Conservation (phyloP, 1,140 invertebrate genomes). For the Trachymyrmex septentrionalis region DNA sequence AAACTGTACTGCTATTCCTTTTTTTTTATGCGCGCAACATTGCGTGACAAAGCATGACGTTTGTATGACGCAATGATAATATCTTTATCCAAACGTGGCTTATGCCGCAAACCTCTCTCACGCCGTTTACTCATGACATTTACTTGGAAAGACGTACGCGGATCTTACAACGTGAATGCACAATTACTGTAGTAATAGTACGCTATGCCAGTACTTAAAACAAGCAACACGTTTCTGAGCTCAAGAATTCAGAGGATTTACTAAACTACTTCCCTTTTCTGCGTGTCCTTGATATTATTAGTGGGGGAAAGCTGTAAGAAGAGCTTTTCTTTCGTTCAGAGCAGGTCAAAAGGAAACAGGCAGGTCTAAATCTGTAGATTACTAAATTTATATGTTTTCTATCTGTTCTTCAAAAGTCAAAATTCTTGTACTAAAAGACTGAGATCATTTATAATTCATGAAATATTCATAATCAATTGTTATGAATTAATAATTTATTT, state of each 20-base stretch:
- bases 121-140: conserved; percentile 29
- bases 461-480: background rate
- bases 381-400: background rate
- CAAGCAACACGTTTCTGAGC: background rate
- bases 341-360: background rate
- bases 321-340: background rate
- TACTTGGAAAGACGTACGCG: background rate
- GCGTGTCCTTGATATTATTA: background rate
- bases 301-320: background rate
- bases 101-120: conserved; percentile 16
- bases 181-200: background rate
- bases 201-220: background rate
- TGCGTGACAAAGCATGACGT: conserved; percentile 32
- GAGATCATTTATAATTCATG: background rate
- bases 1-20: background rate
- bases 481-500: background rate
- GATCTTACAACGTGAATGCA: background rate
- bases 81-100: conserved; percentile 21
- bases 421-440: background rate
- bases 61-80: conserved; percentile 30
- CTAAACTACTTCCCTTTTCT: background rate
- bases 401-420: background rate
- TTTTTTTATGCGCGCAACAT: background rate
- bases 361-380: background rate
- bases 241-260: background rate